Evolutionary conservation across 1,140 invertebrate species (phyloP).

Genomic region (Aphis craccivora): DNA sequence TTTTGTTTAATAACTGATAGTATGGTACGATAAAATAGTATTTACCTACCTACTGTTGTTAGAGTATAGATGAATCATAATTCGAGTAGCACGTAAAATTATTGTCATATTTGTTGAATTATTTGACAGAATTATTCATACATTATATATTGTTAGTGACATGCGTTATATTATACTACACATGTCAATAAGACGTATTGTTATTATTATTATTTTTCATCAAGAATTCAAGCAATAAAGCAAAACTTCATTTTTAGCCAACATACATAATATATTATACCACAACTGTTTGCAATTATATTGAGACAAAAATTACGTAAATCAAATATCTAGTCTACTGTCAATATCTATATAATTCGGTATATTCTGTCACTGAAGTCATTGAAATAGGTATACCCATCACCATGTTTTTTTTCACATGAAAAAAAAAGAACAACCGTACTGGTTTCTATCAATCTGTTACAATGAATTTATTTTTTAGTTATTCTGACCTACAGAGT

Average conservation of each 20-base stretch:
- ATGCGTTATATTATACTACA: background rate
- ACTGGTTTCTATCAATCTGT: background rate
- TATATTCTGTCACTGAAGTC: background rate
- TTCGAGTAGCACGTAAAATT: background rate
- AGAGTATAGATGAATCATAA: background rate
- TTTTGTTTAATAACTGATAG: background rate
- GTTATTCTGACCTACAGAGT: background rate
- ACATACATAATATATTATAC: background rate
- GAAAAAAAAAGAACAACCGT: background rate
- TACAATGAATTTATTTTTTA: slow-evolving; percentile 11
- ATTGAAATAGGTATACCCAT: background rate
- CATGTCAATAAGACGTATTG: background rate
- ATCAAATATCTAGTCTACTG: background rate
- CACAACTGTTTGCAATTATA: background rate
- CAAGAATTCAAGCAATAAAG: too few species aligned
- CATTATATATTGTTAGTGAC: background rate
- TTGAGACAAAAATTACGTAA: background rate
- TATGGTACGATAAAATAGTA: background rate
- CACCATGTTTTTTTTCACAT: background rate
- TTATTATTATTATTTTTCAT: background rate
- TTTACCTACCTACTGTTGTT: background rate
- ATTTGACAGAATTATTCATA: background rate
- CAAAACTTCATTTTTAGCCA: background rate
- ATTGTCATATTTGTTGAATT: background rate
- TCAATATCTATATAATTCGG: background rate